Base-by-base conservation (phyloP, 2,888 invertebrate species). In the Omphaloscelis lunosa region DNA sequence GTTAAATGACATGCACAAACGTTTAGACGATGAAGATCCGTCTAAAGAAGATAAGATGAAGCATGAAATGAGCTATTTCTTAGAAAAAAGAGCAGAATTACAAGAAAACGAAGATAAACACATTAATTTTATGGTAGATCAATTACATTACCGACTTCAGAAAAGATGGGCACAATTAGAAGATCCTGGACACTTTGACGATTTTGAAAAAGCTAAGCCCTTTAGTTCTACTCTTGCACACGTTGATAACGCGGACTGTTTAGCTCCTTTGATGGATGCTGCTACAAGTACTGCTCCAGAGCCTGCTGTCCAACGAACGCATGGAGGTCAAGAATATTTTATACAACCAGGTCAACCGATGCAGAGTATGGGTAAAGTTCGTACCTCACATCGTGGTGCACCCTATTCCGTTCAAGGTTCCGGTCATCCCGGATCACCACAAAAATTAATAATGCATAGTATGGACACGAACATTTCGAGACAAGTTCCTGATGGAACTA, bases 101-200 rank as follows among this genome's bases (percentile, higher is more conserved):
- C 79, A 86, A 63, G 67, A 69, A 17, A 83, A 86, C 17, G 86
- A 91, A 77, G 89, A 90, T 72, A 79, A 90, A 20, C 89, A 93
- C 48, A 91, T 91, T 20, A 88, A 91, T 59, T 88, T 84, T 41
- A 91, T 94, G 90, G 89, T 91, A 0, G 91, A 93, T 8, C 86
- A 93, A 77, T 82, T 94, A 4, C 74, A 89, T 39, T 87, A 90
- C 66, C 90, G 90, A 81, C 66, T 93, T 29, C 91, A 89, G 58
- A 90, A 88, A 56, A 89, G 84, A 72, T 81, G 72, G 75, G 34
- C 80, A 11, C 75, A 81, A 17, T 63, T 81, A 15, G 70, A 82
- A 39, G 63, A 86, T 23, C 45, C 67, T 0, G 29, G 9, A 6
- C 78, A 74, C 12, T 93, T 90, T 65, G 81, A 86, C 17, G 71